Evolutionary conservation across 2,888 invertebrate genomes (phyloP), one percentile per base, ranked within the genome.

Genomic region (Amblyteles armatorius): DNA sequence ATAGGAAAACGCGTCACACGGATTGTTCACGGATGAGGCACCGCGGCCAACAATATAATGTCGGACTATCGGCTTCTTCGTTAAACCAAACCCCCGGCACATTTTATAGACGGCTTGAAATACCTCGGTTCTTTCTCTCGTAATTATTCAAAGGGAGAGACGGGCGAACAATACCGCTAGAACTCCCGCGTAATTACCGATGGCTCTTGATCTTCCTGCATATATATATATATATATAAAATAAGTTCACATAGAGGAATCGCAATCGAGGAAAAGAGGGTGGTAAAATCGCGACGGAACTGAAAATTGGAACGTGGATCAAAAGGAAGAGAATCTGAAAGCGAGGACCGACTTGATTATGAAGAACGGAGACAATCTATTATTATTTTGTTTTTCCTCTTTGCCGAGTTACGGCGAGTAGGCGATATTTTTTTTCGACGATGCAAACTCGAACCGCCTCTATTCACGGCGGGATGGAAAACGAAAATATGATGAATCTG

Each of bases 101-200:
- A 76, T 65, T 65, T 65, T 60, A 55, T 57, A 19, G 6, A 55
- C 33, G n/a, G 19, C 11, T 63, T 52, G 3, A 52, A 52, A 36
- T 76, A 50, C 22, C 22, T 52, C 48, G 22, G 29, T 29, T 33
- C 22, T 65, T n/a, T 9, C 29, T 9, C 36, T 60, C 3, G 33
- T 50, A 19, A 76, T 65, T 36, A 76, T 65, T 76, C 65, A 76
- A 76, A 63, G 76, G 1, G 26, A 11, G n/a, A 48, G 29, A 29
- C 6, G 33, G 44, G 57, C 44, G 60, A 26, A 72, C 26, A 57
- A 57, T 72, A 72, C 11, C 36, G 16, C 22, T 40, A 7, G 16
- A 26, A 40, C 26, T 57, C 55, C 36, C 22, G 13, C 19, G 72
- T 55, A 57, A 72, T 72, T 36, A 55, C 16, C 55, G 57, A 26